phyloP scores from a whole-genome alignment of 1,140 invertebrate genomes.

The Leptoteleia sp. region DNA sequence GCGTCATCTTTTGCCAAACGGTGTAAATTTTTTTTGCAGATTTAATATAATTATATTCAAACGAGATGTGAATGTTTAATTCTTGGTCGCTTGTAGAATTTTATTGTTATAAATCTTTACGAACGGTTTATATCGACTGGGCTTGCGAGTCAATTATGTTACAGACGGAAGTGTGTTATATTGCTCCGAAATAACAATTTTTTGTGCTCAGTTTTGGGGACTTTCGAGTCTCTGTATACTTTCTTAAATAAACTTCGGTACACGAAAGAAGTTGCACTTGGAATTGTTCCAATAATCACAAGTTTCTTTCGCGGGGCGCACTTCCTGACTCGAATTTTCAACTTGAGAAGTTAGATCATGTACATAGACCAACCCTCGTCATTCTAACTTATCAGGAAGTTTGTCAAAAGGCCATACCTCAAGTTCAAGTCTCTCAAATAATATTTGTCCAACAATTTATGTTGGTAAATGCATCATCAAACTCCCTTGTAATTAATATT shows the following conservation, averaged over 20 bases:
- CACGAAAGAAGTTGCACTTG: constrained; percentile 61
- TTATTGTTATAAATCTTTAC: too few species aligned
- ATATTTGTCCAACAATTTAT: constrained; percentile 59
- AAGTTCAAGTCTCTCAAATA: constrained; percentile 45
- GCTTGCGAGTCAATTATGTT: constrained; percentile 45
- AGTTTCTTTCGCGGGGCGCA: constrained; percentile 52
- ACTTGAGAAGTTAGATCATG: constrained; percentile 64
- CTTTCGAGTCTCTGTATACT: constrained; percentile 49
- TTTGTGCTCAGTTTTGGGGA: constrained; percentile 36
- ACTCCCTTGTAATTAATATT: constrained; percentile 51
- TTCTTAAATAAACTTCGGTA: constrained; percentile 63
- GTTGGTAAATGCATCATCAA: constrained; percentile 51
- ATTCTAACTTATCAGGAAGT: constrained; percentile 55
- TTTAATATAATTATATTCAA: too few species aligned
- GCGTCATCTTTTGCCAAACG: too few species aligned
- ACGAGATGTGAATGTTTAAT: too few species aligned
- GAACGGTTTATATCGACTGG: constrained; percentile 17
- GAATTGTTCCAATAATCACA: constrained; percentile 68
- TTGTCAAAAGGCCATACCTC: constrained; percentile 59
- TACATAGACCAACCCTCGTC: constrained; percentile 43
- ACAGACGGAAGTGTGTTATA: constrained; percentile 31
- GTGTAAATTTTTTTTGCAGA: too few species aligned
- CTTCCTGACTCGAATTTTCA: constrained; percentile 67
- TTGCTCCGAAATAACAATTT: constrained; percentile 45
- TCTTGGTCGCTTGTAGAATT: too few species aligned